Percentiles rank a stretch among this genome's conserved stretches.
phyloP scores from a whole-genome alignment of 2,113 vertebrate species.

The Sialia sialis region DNA sequence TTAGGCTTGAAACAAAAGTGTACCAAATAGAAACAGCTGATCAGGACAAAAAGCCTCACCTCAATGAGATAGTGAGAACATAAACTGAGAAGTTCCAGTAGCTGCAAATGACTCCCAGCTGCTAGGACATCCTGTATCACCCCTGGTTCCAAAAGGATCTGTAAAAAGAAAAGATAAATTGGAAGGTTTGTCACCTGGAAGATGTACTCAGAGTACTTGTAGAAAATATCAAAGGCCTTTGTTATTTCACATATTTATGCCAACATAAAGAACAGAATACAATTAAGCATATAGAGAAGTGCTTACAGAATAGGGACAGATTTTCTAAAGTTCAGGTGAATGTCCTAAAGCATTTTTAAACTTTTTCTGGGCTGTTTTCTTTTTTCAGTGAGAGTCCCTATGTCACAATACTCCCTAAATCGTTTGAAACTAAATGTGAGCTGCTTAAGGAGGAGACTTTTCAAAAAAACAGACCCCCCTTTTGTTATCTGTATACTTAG shows the following conservation, averaged over 20 bases:
- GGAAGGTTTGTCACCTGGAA: background rate
- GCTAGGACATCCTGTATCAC: conserved; percentile 94
- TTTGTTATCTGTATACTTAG: background rate
- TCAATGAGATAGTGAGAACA: conserved; percentile 99
- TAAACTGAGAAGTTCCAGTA: conserved; percentile 93
- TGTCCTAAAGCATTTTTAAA: background rate
- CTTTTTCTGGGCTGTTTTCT: background rate
- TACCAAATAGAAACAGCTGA: background rate
- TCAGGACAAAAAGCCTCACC: conserved; percentile 68
- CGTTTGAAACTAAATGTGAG: background rate
- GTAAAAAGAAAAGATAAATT: conserved; percentile 33
- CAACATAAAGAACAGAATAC: background rate
- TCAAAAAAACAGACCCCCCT: background rate
- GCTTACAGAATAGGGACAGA: background rate
- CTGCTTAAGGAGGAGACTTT: background rate
- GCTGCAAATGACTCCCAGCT: conserved; percentile 94
- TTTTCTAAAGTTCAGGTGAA: background rate
- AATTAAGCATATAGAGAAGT: background rate
- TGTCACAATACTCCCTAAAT: background rate
- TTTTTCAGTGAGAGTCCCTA: background rate
- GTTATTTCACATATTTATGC: background rate
- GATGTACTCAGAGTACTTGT: background rate
- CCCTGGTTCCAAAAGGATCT: conserved; percentile 92
- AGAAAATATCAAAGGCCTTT: background rate
- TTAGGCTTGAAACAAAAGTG: background rate